Conservation (phyloP, 1,140 invertebrate species). For the Conopomorpha cramerella region DNA sequence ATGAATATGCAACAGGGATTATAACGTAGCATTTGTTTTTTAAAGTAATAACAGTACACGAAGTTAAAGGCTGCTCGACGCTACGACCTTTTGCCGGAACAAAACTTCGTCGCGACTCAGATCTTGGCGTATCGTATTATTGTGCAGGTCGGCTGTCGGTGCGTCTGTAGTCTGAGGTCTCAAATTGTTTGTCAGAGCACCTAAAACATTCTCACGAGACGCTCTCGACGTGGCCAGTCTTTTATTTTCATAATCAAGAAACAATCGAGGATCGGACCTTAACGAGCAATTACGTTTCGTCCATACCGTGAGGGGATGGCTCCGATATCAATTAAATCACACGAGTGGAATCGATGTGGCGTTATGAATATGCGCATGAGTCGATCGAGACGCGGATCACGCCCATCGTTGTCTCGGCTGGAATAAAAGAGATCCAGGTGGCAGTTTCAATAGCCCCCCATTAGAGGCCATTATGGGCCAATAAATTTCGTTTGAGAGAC, state of each 20-base stretch:
- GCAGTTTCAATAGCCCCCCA: constrained; percentile 44
- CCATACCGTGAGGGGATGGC: constrained; percentile 19
- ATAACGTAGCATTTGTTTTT: constrained; percentile 15
- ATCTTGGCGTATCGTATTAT: too few relatives aligned
- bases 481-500: constrained; percentile 46
- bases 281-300: constrained; percentile 52
- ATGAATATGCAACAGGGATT: constrained; percentile 9
- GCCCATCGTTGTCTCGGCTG: constrained; percentile 7
- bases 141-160: too few relatives aligned
- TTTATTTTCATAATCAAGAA: constrained; percentile 39
- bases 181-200: constrained; percentile 18
- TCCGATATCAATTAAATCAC: constrained; percentile 45
- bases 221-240: constrained; percentile 14
- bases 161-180: constrained; percentile 2
- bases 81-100: too few relatives aligned
- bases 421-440: constrained; percentile 42
- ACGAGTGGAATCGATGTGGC: constrained; percentile 17
- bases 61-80: too few relatives aligned
- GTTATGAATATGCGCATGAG: constrained; percentile 44
- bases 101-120: too few relatives aligned
- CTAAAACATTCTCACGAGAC: constrained; percentile 23
- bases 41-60: constrained; percentile 16
- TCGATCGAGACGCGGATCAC: constrained; percentile 11
- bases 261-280: constrained; percentile 45
- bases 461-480: constrained; percentile 49